Conservation (phyloP, 2,113 vertebrate genomes). For the Carassius carassius region DNA sequence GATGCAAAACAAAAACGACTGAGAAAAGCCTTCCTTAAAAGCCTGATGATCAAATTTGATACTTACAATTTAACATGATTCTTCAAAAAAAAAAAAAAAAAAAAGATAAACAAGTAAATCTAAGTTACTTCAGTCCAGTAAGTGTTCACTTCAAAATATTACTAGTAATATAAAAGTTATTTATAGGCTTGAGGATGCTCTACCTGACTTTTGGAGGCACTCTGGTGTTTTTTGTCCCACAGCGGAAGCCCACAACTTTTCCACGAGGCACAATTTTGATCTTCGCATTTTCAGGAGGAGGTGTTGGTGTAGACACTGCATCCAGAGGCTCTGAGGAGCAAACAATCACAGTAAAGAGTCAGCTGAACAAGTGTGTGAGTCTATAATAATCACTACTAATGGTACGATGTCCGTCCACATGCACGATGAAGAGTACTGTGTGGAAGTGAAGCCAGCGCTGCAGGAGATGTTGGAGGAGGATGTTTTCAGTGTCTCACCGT, state of each 20-base stretch:
- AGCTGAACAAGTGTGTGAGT: neutral
- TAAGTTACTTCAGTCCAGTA: no score
- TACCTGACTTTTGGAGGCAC: conserved; percentile 76
- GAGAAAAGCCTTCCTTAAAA: no score
- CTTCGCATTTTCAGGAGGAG: conserved; percentile 71
- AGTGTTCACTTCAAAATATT: no score
- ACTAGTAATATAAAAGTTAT: no score
- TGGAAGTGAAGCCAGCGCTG: neutral
- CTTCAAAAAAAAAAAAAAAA: no score
- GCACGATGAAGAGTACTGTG: neutral
- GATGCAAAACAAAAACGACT: no score
- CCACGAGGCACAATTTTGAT: conserved; percentile 77
- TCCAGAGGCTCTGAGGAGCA: conserved; percentile 71
- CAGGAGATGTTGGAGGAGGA: neutral
- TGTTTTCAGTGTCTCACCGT: conserved; percentile 63
- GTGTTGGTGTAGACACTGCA: conserved; percentile 61
- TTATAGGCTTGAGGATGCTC: neutral
- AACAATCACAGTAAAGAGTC: neutral
- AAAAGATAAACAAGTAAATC: no score
- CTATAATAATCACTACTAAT: neutral
- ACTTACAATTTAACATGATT: no score
- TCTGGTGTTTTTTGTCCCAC: conserved; percentile 69
- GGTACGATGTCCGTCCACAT: neutral
- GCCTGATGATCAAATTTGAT: no score
- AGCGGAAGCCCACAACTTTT: conserved; percentile 80